Base-by-base conservation (phyloP, 2,888 invertebrate species). In the Eupithecia subumbrata region DNA sequence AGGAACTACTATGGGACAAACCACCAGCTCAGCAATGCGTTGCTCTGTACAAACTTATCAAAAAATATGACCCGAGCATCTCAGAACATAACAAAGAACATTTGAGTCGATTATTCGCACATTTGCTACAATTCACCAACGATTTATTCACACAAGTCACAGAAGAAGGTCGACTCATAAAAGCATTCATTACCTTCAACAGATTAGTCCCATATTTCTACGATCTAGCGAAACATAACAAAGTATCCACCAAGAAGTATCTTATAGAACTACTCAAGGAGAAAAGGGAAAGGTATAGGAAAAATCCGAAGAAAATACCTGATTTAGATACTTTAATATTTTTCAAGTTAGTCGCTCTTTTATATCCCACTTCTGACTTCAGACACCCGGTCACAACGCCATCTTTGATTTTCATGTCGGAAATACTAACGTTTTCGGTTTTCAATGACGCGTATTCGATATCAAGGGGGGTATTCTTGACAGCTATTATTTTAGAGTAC, bases 331-430 rank as follows among this genome's bases (percentile, higher is more conserved):
- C 96, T 85, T 88, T 99, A 60, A 92, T 98, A 80, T 96, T 98
- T 86, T 96, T 99, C 77, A 98, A 98, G 92, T 86, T 98, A 79
- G 95, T 98, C 5, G 96, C 97, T 11, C 90, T 97, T 66, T 88
- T 99, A 73, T 99, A 97, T 91, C 97, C 99, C 0, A 97, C 98
- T 0, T 98, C 99, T 0, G 99, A 99, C 91, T 98, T 97, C 88
- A 95, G 97, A 63, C 99, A 99, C 95, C 97, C 97, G 0, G 96
- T 99, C 5, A 97, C 97, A n/a, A 98, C 98, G 18, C 98, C 98
- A n/a, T 95, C 95, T 82, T 94, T 97, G 82, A 94, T 98, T 79
- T 98, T 98, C 83, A 97, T 99, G 92, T 96, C 97, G 60, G 97
- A 98, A 89, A 97, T 98, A 85, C 89, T 98, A 82, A 95, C 95